Base-by-base conservation (phyloP, 2,888 invertebrate genomes). In the Drosophila greeni region DNA sequence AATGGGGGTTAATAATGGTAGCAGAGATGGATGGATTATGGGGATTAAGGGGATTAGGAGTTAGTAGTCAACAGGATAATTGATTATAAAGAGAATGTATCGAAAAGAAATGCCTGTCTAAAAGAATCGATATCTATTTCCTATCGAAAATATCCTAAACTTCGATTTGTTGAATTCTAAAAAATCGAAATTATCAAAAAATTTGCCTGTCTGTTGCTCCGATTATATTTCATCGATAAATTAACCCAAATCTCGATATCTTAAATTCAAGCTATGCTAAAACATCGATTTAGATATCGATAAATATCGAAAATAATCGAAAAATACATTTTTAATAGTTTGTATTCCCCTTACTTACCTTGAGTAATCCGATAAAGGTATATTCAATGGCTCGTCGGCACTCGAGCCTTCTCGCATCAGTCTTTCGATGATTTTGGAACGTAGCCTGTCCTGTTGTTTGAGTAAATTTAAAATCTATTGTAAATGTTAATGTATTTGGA, bases 321-420 rank as follows among this genome's bases (percentile, higher is more conserved):
- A 20, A 39, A 5, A 39, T 39, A 12, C 5, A 6, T 39, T 6
- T 3, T 2, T 14, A 14, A 14, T 4, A 8, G n/a, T 4, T 1
- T 2, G 14, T 34, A 9, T 34, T 12, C 7, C 18, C 20, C 2
- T 20, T 33, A 55, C 51, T 57, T 90, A 95, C 95, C 95, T 96
- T 9, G 96, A 95, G 87, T 96, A 96, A 89, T 96, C 96, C 26
- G 95, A 95, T 29, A 96, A 89, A 66, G 93, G 92, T 74, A 96
- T 95, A 86, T 96, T 96, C 3, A 94, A 93, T 14, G 96, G 96
- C 86, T 95, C 96, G 80, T 96, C 96, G 9, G 96, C 95, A 86
- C 93, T 96, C 1, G 96, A 96, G 34, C 96, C 96, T 89, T 94
- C 94, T 87, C 94, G 93, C 72, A 93, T 89, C 71, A 96, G 90